phyloP scores from a whole-genome alignment of 2,888 invertebrate species.

The Chrysina gloriosa region DNA sequence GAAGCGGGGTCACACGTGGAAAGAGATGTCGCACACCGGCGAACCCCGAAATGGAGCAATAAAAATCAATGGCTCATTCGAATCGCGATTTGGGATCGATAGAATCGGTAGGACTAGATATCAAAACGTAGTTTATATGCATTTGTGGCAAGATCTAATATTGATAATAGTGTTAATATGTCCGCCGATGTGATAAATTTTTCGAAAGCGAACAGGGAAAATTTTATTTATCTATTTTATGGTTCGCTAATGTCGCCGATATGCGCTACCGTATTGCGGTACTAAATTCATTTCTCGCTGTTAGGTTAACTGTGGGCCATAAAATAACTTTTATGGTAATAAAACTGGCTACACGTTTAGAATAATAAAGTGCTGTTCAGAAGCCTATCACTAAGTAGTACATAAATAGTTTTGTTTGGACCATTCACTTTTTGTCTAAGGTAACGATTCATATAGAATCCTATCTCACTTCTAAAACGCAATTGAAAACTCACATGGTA shows the following conservation, averaged over 20 bases:
- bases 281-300: slow-evolving; percentile 17
- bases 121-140: slow-evolving; percentile 62
- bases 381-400: background rate
- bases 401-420: background rate
- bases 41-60: slow-evolving; percentile 61
- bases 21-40: slow-evolving; percentile 59
- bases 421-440: too few species aligned
- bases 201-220: slow-evolving; percentile 20
- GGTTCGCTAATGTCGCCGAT: slow-evolving; percentile 19
- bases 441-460: too few species aligned
- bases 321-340: slow-evolving; percentile 17
- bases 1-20: slow-evolving; percentile 60
- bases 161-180: slow-evolving; percentile 54
- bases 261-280: slow-evolving; percentile 8
- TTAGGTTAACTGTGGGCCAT: background rate
- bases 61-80: slow-evolving; percentile 65
- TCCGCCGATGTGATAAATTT: slow-evolving; percentile 36
- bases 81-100: slow-evolving; percentile 60
- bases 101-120: slow-evolving; percentile 61
- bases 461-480: too few species aligned
- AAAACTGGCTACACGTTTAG: background rate
- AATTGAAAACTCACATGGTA: too few species aligned
- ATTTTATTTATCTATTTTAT: slow-evolving; percentile 38
- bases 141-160: slow-evolving; percentile 61
- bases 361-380: slow-evolving; percentile 2